These are phyloP conservation scores for Epinephelus fuscoguttatus DNA, from an alignment of 2,113 vertebrate species.

Conservation along the genomic window DNA sequence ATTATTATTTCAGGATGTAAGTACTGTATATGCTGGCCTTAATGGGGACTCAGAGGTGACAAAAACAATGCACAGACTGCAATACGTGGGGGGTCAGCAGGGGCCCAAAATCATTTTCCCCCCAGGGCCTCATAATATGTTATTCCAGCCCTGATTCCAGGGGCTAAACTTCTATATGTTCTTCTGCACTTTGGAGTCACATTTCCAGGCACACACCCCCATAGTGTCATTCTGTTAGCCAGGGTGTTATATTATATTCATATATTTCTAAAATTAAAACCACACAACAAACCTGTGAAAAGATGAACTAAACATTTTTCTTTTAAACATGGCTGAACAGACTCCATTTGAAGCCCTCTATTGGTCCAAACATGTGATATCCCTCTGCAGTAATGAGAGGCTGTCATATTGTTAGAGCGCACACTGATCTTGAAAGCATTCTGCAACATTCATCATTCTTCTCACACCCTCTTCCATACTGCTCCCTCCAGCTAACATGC, in stretches of 20 bases:
- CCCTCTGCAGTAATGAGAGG: constrained; percentile 38
- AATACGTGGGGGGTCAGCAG: not conserved
- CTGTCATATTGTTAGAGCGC: constrained; percentile 31
- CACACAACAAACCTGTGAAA: not conserved
- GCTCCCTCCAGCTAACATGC: constrained; percentile 16
- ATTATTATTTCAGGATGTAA: not conserved
- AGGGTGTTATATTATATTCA: not conserved
- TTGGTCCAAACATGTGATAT: constrained; percentile 14
- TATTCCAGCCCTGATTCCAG: not conserved
- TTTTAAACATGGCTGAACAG: constrained; percentile 2
- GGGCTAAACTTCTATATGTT: not conserved
- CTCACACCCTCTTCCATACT: constrained; percentile 36
- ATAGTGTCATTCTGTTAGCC: not conserved
- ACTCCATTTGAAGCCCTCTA: constrained; percentile 8
- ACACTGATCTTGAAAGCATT: constrained; percentile 36
- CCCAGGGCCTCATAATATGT: not conserved
- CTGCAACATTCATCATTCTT: constrained; percentile 40
- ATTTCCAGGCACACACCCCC: not conserved
- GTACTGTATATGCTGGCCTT: no score
- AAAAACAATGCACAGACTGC: no score
- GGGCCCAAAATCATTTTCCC: not conserved
- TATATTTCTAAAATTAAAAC: not conserved
- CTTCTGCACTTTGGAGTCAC: not conserved
- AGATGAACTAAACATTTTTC: not conserved
- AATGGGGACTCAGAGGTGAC: no score